Evolutionary conservation across 2,797 vertebrate species (phyloP), one percentile per base, ranked within the genome.

Genomic region (Stomatorhinus walkeri): DNA sequence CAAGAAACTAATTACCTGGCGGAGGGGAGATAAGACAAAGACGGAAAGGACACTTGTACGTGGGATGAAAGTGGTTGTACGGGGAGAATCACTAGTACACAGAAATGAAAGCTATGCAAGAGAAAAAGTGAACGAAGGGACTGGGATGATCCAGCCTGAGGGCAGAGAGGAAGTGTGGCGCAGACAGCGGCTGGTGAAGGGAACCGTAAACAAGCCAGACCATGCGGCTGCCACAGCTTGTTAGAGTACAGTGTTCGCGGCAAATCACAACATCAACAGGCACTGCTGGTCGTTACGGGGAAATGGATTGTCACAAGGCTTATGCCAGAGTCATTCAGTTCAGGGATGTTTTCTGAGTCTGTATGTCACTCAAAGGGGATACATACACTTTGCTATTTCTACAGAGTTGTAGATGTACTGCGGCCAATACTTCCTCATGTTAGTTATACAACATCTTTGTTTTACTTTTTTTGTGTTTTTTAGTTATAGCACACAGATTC

Each of bases 1-100:
- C 94, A 93, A 93, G 93, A 93, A 95, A 94, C 93, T 94, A 95
- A 95, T 95, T 95, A 95, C 93, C 94, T 94, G 94, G 92, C 90
- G 89, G 93, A 91, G 91, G 91, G 91, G 90, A 94, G 94, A 94
- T 94, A 94, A 94, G 93, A 92, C 87, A 0, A 81, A 89, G 89
- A 87, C 84, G 59, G 88, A 88, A 90, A 87, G 87, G 86, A 81
- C 51, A 90, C 46, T 64, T 88, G 85, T 90, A 90, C 43, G 86
- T 88, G 90, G 92, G 91, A 92, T 90, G 91, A 92, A 92, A 92
- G 90, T 88, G 89, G 90, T 87, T 68, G 87, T 91, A 90, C 90
- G 92, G 87, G 88, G 85, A 91, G 88, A 90, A 91, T 91, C 84
- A 84, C 90, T 92, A 54, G 84, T 91, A 89, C 72, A 90, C 85